These are phyloP conservation scores for Microctenopoma lineatum DNA, from an alignment of 2,797 vertebrate species.

Conservation along the genomic window DNA sequence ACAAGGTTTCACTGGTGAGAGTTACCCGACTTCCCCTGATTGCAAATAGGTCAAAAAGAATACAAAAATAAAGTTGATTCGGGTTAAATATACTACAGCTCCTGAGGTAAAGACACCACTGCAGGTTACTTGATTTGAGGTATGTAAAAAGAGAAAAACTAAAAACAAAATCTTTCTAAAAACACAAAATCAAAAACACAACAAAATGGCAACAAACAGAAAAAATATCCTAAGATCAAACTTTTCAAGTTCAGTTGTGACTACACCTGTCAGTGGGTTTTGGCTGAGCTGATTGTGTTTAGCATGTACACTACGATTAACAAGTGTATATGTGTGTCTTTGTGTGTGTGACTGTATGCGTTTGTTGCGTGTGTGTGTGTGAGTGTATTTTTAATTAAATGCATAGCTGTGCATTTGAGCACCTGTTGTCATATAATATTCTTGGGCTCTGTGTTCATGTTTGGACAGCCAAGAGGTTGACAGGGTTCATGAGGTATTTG, in stretches of 20 bases:
- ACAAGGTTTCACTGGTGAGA: constrained; percentile 59
- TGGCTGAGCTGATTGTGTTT: constrained; percentile 86
- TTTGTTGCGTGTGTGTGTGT: constrained; percentile 48
- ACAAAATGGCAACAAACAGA: constrained; percentile 82
- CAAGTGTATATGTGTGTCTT: constrained; percentile 31
- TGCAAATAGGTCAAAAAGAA: constrained; percentile 78
- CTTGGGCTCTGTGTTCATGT: constrained; percentile 70
- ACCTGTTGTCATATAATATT: constrained; percentile 58
- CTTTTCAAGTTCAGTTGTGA: constrained; percentile 85
- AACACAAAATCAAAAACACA: constrained; percentile 76
- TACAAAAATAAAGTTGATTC: constrained; percentile 83
- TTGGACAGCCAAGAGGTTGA: constrained; percentile 79
- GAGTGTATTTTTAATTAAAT: constrained; percentile 48
- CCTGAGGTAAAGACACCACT: constrained; percentile 85
- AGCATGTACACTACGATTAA: constrained; percentile 73
- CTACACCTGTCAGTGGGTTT: constrained; percentile 82
- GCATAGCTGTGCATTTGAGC: constrained; percentile 71
- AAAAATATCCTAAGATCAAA: constrained; percentile 79
- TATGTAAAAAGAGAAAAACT: constrained; percentile 81
- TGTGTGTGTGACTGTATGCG: constrained; percentile 34
- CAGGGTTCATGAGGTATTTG: constrained; percentile 84
- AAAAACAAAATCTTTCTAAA: constrained; percentile 74
- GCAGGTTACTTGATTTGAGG: constrained; percentile 82
- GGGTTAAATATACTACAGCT: constrained; percentile 82
- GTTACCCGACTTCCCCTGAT: constrained; percentile 73